Base-by-base conservation (phyloP, 2,113 vertebrate species). In the Piliocolobus tephrosceles region DNA sequence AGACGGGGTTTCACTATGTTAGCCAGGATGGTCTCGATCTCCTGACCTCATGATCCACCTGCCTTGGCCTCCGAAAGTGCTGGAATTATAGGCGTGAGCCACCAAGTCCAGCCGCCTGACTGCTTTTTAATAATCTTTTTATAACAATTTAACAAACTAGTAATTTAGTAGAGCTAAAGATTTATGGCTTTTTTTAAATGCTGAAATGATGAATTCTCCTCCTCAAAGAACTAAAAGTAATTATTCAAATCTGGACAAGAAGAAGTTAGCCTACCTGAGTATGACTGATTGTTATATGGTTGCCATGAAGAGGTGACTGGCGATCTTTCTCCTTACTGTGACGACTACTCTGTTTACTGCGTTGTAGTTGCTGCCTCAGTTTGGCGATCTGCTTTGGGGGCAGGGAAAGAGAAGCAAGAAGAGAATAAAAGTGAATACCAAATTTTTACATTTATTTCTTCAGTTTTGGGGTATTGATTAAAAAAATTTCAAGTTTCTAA, bases 351-450 rank as follows among this genome's bases (percentile, higher is more conserved):
- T 99, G 99, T 94, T 99, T 99, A 97, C 99, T 99, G 93, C 99
- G 99, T 96, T 99, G 99, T 25, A 99, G 99, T 96, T 99, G 99
- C 98, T 99, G 99, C 73, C 99, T 98, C 97, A 99, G 98, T 98
- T 99, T 99, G 98, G 99, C 99, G 95, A 99, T 99, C 99, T 99
- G 99, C 98, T 99, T 97, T 92, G 90, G 94, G 82, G 13, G 52
- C 16, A 76, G 98, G 96, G 98, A 90, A 96, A 79, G 73, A 92
- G 84, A 96, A 86, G 32, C 30, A 91, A 66, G 52, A 92, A 43
- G 76, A 98, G 30, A 93, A 85, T 40, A 88, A 78, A 84, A 95
- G 88, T 96, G 45, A 97, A 43, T 43, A 90, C 9, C 76, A 82
- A 40, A 23, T 85, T 86, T 90, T 68, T 70, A 70, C 35, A 61